Base-by-base conservation (phyloP, 2,797 vertebrate genomes). In the Xiphophorus birchmanni region DNA sequence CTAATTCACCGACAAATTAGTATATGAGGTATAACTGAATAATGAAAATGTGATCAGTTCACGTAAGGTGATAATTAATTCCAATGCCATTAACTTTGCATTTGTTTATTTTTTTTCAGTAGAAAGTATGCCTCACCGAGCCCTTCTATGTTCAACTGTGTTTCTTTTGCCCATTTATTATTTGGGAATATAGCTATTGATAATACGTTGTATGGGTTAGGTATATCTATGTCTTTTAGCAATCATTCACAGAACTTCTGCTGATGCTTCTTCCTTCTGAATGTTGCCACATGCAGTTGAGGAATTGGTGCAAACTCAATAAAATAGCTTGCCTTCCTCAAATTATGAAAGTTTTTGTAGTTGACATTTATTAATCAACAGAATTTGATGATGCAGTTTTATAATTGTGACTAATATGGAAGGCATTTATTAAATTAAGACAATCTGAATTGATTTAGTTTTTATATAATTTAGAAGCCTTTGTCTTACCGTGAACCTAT, bases 11-110 rank as follows among this genome's bases (percentile, higher is more conserved):
- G 48, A 71, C 50, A 78, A 69, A 80, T 82, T 11, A 23, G 56
- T 74, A 75, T 56, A 29, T 10, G 35, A 63, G 15, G 48, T 87
- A 78, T 56, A 76, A 79, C 75, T 75, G 65, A 82, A 87, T 71
- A 71, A 86, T 77, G 75, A 18, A 79, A 78, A 77, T 82, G 76
- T 37, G 7, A 80, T 21, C 18, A 15, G 80, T 84, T 37, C 78
- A 73, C 72, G 54, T n/a, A 17, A 63, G 52, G 42, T 79, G 80
- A 75, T 73, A 89, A 82, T 90, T 88, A 87, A 78, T 56, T 56
- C n/a, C 10, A 26, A 1, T 9, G 26, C 54, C 26, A 56, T n/a
- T 45, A 63, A 79, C 85, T 87, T 85, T 32, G 13, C n/a, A 60
- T 29, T 60, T 1, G 2, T 58, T 10, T 26, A 6, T 29, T 58